These are phyloP conservation scores for Anguilla marmorata DNA, from an alignment of 2,797 vertebrate species.

Conservation along the genomic window DNA sequence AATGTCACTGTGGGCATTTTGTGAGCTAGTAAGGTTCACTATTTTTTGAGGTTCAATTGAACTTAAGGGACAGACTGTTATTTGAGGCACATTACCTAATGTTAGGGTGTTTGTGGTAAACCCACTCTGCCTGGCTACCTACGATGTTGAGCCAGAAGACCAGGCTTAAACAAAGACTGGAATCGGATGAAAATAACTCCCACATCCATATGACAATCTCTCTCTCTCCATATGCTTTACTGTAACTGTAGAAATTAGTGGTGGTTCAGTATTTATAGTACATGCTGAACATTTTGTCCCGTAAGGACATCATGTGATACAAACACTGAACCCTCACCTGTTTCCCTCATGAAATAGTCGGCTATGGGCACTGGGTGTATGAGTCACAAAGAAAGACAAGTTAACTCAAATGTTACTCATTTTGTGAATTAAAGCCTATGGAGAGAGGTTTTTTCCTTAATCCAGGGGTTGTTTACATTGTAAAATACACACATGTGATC, in stretches of 20 bases:
- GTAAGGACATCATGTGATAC: neutral
- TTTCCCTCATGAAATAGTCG: neutral
- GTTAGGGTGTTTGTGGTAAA: neutral
- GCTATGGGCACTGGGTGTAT: neutral
- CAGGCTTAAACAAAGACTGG: neutral
- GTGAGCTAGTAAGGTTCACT: neutral
- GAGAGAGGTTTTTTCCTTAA: neutral
- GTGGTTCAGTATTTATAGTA: neutral
- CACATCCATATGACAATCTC: neutral
- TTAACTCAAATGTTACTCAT: neutral
- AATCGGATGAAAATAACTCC: constrained; percentile 11
- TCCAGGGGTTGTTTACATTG: neutral
- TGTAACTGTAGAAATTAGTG: neutral
- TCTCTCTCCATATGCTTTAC: neutral
- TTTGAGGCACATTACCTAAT: neutral
- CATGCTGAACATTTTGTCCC: neutral
- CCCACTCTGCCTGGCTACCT: neutral
- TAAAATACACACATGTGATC: neutral
- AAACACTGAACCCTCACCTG: neutral
- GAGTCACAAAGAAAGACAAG: neutral
- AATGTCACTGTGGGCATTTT: neutral
- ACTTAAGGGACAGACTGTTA: neutral
- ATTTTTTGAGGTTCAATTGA: neutral
- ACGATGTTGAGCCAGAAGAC: neutral
- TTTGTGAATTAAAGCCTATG: neutral